Conservation (phyloP, 1,140 invertebrate species). For the Aphaenogaster ashmeadi region DNA sequence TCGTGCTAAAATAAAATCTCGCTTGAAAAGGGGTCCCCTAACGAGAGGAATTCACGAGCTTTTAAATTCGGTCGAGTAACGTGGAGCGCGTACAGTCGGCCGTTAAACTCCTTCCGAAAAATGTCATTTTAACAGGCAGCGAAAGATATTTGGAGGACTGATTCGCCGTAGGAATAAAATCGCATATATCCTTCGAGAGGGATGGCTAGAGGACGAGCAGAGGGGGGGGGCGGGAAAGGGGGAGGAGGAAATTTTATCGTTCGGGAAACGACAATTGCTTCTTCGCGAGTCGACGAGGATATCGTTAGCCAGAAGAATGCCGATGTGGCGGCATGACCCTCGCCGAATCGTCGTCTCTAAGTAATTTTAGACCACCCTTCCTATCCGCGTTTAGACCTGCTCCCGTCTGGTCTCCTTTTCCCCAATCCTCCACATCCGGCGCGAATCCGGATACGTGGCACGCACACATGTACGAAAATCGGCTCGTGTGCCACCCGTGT, state of each 20-base stretch:
- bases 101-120: constrained; percentile 41
- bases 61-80: constrained; percentile 43
- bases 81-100: not conserved
- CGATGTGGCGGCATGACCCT: not conserved
- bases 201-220: not conserved
- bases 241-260: constrained; percentile 37
- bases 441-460: constrained; percentile 27
- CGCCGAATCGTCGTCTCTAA: constrained; percentile 53
- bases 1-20: constrained; percentile 50
- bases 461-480: not conserved
- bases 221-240: not conserved
- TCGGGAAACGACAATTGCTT: constrained; percentile 62
- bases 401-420: constrained; percentile 9
- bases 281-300: constrained; percentile 63
- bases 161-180: constrained; percentile 43
- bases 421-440: constrained; percentile 69
- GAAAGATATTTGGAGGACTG: not conserved
- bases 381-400: constrained; percentile 51
- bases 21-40: not conserved
- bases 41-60: constrained; percentile 39
- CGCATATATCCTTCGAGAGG: constrained; percentile 16
- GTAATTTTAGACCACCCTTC: constrained; percentile 74
- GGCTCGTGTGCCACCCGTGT: not conserved
- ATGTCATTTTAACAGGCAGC: constrained; percentile 11
- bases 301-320: constrained; percentile 66